Evolutionary conservation across 2,113 vertebrate genomes (phyloP), one percentile per base, ranked within the genome.

Genomic region (Passer domesticus): DNA sequence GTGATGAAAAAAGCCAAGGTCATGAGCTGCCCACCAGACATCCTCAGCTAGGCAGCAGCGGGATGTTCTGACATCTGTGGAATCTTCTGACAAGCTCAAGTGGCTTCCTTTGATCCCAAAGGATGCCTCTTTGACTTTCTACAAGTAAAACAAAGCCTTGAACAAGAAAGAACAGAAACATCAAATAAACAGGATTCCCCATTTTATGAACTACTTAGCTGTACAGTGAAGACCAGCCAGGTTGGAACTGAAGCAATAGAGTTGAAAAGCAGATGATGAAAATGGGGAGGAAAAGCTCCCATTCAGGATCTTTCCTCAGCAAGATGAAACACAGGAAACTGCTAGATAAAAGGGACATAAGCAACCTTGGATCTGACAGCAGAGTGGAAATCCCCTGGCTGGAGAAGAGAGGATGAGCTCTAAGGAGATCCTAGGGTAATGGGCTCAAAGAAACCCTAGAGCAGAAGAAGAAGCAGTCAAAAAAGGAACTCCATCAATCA

Each of bases 351-450:
- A 92, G 35, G 43, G 60, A 72, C 5, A 14, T 44, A 30, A 67
- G 33, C 37, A 92, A 13, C 56, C 56, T 84, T 53, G 47, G 70
- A 79, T 91, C 77, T 84, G 53, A 68, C 46, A 86, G 41, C 59
- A 69, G 30, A 78, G 53, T 86, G 92, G 95, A 95, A 95, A 92
- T 79, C 78, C 91, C 92, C 92, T 95, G 77, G 81, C 91, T 91
- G 53, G 43, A 91, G 81, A 92, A 77, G 77, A 82, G 60, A 89
- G 17, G 15, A 46, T 92, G 74, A 94, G 68, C 55, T 92, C 59
- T 33, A 77, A 89, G 83, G 68, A 95, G 75, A 86, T 80, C 79
- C 53, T 46, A 23, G 81, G 28, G 62, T 72, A 49, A 13, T 39
- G 58, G n/a, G 53, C 77, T 95, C 77, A 53, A 49, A 87, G 59